These are phyloP conservation scores for Eristalis arbustorum DNA, from an alignment of 2,888 invertebrate species.

Conservation along the genomic window DNA sequence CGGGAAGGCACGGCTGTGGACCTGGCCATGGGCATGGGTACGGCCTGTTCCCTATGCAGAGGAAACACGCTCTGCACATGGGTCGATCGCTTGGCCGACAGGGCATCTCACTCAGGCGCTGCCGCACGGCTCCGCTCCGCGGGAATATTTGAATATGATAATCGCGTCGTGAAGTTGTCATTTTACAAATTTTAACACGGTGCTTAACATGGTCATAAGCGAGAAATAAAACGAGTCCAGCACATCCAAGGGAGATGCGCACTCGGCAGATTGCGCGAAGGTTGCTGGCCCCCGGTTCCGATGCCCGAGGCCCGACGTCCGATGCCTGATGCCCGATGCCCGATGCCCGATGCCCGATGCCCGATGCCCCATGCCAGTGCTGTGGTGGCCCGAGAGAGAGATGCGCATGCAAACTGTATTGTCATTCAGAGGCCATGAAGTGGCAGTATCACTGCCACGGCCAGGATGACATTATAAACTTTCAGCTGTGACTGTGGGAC, in stretches of 20 bases:
- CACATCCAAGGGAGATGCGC: constrained; percentile 56
- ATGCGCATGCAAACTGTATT: constrained; percentile 37
- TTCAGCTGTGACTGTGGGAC: constrained; percentile 47
- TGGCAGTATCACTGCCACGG: constrained; percentile 69
- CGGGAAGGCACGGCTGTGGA: not conserved
- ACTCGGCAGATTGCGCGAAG: constrained; percentile 35
- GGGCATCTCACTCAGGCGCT: constrained; percentile 31
- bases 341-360: not conserved
- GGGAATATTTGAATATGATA: constrained; percentile 73
- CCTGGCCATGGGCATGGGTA: not conserved
- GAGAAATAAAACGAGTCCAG: constrained; percentile 69
- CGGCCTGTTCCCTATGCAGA: constrained; percentile 42
- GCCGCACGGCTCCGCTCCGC: constrained; percentile 46
- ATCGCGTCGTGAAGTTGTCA: constrained; percentile 75
- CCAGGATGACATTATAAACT: constrained; percentile 70
- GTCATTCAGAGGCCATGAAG: constrained; percentile 68
- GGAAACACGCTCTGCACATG: constrained; percentile 46
- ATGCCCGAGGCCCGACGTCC: constrained; percentile 1
- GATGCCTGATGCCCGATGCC: constrained; percentile 5
- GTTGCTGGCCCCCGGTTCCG: constrained; percentile 37
- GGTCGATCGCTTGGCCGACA: constrained; percentile 31
- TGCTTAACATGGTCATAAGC: constrained; percentile 72
- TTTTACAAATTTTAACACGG: constrained; percentile 75
- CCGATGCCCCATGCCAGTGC: constrained; percentile 33
- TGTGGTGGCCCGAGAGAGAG: constrained; percentile 17